Conservation (phyloP, 2,113 vertebrate species). For the Sminthopsis crassicaudata region DNA sequence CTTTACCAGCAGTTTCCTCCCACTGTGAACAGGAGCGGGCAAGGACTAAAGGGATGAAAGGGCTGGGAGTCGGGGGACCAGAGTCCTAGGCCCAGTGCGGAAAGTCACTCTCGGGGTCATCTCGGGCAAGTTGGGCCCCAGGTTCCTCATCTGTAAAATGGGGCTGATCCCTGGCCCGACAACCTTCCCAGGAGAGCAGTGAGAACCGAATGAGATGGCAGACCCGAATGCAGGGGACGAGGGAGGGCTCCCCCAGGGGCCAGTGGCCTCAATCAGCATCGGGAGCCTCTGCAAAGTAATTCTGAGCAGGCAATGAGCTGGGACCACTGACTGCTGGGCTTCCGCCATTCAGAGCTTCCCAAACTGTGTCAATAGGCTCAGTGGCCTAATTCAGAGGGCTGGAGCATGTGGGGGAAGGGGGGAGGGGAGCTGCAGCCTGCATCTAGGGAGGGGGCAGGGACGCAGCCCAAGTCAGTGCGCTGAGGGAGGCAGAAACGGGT, state of each 20-base stretch:
- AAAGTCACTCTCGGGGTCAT: not conserved
- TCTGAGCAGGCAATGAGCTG: fast-evolving
- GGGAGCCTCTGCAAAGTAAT: not conserved
- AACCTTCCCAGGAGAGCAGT: not conserved
- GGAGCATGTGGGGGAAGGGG: not conserved
- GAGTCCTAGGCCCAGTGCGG: not conserved
- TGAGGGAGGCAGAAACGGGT: not conserved
- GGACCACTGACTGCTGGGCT: not conserved
- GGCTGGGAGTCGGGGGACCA: fast-evolving
- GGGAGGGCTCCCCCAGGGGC: not conserved
- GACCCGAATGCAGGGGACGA: not conserved
- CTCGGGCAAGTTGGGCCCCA: not conserved
- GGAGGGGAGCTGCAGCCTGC: not conserved
- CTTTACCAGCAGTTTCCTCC: not conserved
- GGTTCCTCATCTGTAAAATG: not conserved
- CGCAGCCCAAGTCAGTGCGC: not conserved
- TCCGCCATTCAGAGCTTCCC: not conserved
- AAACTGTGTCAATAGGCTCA: fast-evolving
- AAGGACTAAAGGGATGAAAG: not conserved
- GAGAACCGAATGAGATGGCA: not conserved
- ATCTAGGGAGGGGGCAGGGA: not conserved
- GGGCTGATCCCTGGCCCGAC: not conserved
- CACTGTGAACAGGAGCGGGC: not conserved
- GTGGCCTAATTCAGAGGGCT: not conserved
- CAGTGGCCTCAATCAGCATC: not conserved